phyloP scores from a whole-genome alignment of 2,888 invertebrate genomes.

The Lottia gigantea region DNA sequence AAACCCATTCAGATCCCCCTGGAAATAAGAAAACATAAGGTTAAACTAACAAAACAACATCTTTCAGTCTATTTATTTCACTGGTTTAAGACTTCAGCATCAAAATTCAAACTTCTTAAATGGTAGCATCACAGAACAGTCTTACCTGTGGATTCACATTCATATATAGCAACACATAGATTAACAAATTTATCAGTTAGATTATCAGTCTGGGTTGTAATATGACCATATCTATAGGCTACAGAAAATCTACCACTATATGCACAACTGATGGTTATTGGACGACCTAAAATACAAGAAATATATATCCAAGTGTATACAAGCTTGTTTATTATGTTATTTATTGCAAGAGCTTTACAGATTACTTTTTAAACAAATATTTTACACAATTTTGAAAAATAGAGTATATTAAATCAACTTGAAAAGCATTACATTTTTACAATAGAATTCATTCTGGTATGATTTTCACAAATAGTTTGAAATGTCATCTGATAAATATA shows the following conservation, averaged over 20 bases:
- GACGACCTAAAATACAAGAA: conserved; percentile 53
- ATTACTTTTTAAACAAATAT: too few relatives aligned
- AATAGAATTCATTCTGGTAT: too few relatives aligned
- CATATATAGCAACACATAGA: conserved; percentile 88
- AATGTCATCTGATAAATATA: too few relatives aligned
- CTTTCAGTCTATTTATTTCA: background rate
- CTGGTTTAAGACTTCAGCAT: too few relatives aligned
- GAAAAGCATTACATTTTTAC: too few relatives aligned
- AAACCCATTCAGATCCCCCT: conserved; percentile 87
- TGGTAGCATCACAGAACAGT: too few relatives aligned
- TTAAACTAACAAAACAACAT: background rate
- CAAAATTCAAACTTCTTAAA: too few relatives aligned
- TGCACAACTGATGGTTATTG: conserved; percentile 83
- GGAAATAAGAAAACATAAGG: conserved; percentile 10
- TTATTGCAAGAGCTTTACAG: background rate
- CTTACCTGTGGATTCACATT: conserved; percentile 90
- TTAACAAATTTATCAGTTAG: conserved; percentile 61
- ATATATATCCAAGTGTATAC: background rate
- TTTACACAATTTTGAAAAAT: too few relatives aligned
- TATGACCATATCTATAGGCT: conserved; percentile 84
- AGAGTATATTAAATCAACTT: background rate
- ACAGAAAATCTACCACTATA: conserved; percentile 97
- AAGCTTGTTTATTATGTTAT: too few relatives aligned
- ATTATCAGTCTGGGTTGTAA: conserved; percentile 64
- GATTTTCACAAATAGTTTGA: too few relatives aligned